These are phyloP conservation scores for Trachymyrmex septentrionalis DNA, from an alignment of 1,140 invertebrate species.

Conservation along the genomic window DNA sequence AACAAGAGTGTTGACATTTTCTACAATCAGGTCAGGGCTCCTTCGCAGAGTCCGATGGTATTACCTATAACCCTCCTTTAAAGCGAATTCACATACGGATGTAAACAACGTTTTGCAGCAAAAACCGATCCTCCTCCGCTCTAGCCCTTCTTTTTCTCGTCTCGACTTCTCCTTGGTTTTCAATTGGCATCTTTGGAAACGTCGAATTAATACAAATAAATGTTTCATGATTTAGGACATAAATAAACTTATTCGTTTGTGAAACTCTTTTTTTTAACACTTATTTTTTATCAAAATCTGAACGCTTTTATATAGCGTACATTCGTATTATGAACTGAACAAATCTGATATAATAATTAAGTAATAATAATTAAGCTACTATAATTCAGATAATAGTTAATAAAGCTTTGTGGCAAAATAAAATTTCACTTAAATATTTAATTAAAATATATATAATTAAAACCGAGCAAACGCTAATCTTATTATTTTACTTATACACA, in stretches of 20 bases:
- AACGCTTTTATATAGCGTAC: background rate
- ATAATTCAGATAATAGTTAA: too few relatives aligned
- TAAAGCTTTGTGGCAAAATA: too few relatives aligned
- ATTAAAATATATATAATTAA: too few relatives aligned
- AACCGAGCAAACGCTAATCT: too few relatives aligned
- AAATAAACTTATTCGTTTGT: background rate
- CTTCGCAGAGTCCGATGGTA: constrained; percentile 68
- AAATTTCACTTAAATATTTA: too few relatives aligned
- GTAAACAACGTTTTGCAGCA: constrained; percentile 38
- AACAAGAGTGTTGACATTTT: constrained; percentile 86
- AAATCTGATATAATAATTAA: too few relatives aligned
- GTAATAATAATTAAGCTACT: too few relatives aligned
- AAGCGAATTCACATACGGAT: constrained; percentile 74
- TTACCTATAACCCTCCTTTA: constrained; percentile 81
- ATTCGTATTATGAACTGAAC: background rate
- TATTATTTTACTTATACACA: too few relatives aligned
- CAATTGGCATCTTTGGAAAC: background rate
- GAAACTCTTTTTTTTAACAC: background rate
- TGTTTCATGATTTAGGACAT: background rate
- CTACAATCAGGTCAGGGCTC: constrained; percentile 85
- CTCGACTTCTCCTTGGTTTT: background rate
- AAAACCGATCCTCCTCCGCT: constrained; percentile 44
- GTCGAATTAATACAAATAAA: background rate
- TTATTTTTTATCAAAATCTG: background rate
- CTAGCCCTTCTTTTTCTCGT: background rate